A percentile compares a stretch with the other conserved stretches of the same genome.
These are phyloP conservation scores for Pelecanus crispus DNA, from an alignment of 2,113 vertebrate species.

Conservation along the genomic window DNA sequence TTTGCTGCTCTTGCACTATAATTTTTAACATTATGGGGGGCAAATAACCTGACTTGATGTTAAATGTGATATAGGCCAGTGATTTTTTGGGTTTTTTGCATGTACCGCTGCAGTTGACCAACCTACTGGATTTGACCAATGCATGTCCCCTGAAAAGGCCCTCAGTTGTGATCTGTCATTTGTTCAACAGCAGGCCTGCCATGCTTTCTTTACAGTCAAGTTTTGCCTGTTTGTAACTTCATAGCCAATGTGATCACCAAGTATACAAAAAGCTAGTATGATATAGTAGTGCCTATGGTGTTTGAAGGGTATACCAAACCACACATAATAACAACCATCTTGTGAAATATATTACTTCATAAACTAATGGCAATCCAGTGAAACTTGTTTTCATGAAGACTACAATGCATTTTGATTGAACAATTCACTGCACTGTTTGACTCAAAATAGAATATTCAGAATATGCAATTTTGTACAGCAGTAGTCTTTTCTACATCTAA, in stretches of 20 bases:
- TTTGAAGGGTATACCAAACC: not conserved
- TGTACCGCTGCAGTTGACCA: not conserved
- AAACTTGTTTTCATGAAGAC: not conserved
- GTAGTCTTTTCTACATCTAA: not conserved
- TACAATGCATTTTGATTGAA: not conserved
- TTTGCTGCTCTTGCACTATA: rapidly evolving
- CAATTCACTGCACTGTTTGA: not conserved
- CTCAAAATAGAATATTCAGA: not conserved
- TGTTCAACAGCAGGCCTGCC: not conserved
- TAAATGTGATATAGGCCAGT: rapidly evolving
- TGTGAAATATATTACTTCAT: not conserved
- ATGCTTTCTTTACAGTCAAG: too few relatives aligned
- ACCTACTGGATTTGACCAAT: rapidly evolving
- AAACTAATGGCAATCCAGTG: rapidly evolving
- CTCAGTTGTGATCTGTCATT: rapidly evolving
- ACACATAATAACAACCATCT: rapidly evolving
- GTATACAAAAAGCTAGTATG: not conserved
- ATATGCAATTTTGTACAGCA: not conserved
- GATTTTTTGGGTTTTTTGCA: too few relatives aligned
- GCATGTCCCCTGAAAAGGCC: not conserved
- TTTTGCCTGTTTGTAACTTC: too few relatives aligned
- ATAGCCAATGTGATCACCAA: rapidly evolving
- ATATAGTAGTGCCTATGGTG: too few relatives aligned
- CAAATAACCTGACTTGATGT: too few relatives aligned
- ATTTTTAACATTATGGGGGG: not conserved